These are phyloP conservation scores for Scomber scombrus DNA, from an alignment of 2,113 vertebrate species.

Conservation along the genomic window DNA sequence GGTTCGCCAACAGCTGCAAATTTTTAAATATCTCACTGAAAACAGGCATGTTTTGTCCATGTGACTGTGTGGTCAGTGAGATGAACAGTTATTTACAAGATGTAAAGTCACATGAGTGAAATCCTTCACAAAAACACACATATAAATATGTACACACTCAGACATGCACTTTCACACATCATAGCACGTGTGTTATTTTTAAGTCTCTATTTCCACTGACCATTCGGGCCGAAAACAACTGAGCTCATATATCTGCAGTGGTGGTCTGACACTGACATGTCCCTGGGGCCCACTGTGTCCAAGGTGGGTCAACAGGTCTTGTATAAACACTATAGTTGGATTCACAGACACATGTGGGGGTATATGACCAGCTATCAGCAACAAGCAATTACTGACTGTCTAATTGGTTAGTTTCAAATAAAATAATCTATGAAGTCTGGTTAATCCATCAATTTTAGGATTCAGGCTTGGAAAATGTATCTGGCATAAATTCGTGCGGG, in stretches of 20 bases:
- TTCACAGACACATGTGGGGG: conserved; percentile 17
- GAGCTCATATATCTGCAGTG: conserved; percentile 69
- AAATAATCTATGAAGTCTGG: not conserved
- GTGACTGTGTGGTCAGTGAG: conserved; percentile 9
- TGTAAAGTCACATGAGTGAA: not conserved
- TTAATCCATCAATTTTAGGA: not conserved
- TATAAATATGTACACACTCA: not conserved
- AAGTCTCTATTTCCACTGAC: conserved; percentile 68
- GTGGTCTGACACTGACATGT: conserved; percentile 58
- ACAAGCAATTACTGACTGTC: conserved; percentile 22
- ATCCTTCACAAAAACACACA: conserved; percentile 24
- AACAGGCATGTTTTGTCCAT: conserved; percentile 22
- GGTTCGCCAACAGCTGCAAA: conserved; percentile 52
- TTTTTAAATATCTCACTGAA: conserved; percentile 28
- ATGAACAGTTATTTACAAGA: conserved; percentile 33
- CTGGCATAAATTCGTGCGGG: not conserved
- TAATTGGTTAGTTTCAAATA: conserved; percentile 3
- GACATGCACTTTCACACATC: not conserved
- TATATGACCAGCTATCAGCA: conserved; percentile 24
- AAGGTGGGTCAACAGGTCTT: conserved; percentile 44
- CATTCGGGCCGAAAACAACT: conserved; percentile 67
- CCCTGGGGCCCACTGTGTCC: conserved; percentile 50
- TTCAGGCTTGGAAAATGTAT: not conserved
- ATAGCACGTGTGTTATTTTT: conserved; percentile 61
- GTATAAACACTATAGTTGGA: conserved; percentile 43